Evolutionary conservation across 2,113 vertebrate genomes (phyloP).

Genomic region (Tachuris rubrigastra): DNA sequence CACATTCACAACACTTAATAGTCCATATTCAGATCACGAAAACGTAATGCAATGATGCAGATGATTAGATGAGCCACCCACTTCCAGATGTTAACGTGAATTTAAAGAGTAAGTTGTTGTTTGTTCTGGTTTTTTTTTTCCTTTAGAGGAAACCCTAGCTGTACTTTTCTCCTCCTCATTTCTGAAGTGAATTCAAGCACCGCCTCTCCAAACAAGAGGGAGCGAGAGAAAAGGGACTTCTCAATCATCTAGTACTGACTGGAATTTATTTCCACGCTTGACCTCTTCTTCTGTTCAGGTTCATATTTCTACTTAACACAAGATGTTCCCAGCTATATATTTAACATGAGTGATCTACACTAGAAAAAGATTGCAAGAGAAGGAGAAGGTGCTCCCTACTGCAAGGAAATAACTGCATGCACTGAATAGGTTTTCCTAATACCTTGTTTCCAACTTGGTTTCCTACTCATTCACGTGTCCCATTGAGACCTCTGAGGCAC

Average conservation of each 20-base stretch:
- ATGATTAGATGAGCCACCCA: neutral
- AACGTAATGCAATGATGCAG: neutral
- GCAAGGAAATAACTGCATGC: neutral
- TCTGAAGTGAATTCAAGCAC: conserved; percentile 50
- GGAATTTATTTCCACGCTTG: conserved; percentile 63
- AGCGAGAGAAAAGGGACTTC: conserved; percentile 33
- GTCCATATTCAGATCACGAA: neutral
- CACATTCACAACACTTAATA: neutral
- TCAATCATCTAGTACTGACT: conserved; percentile 22
- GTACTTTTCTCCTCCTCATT: conserved; percentile 16
- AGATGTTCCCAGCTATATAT: conserved; percentile 45
- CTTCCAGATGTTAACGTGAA: neutral
- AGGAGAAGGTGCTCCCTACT: neutral
- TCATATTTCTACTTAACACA: conserved; percentile 59
- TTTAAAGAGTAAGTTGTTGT: neutral
- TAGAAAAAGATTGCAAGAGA: conserved; percentile 19
- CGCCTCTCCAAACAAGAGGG: conserved; percentile 16
- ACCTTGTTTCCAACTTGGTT: neutral
- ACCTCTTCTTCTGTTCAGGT: conserved; percentile 64
- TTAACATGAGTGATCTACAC: conserved; percentile 42
- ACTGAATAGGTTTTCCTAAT: neutral
- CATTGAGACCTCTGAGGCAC: neutral
- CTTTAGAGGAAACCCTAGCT: neutral
- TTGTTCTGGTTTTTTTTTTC: neutral
- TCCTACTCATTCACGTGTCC: neutral